Conservation (phyloP, 2,113 vertebrate genomes). For the Clupea harengus region DNA sequence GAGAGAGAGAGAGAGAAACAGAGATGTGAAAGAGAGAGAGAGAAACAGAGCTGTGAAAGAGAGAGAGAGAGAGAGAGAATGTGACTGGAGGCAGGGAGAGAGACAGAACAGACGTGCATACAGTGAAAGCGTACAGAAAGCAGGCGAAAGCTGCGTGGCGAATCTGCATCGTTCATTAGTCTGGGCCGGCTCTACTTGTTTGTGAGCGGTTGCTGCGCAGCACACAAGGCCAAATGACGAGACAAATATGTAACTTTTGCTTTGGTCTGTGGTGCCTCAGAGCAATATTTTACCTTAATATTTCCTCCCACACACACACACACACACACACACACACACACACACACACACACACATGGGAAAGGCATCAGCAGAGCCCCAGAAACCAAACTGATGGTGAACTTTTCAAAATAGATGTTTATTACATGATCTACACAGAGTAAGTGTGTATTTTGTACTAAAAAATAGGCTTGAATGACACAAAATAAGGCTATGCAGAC, state of each 20-base stretch:
- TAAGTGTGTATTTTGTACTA: not conserved
- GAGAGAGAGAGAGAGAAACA: not conserved
- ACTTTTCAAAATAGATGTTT: constrained; percentile 5
- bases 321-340: not conserved
- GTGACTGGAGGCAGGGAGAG: not conserved
- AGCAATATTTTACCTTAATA: not conserved
- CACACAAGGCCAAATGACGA: not conserved
- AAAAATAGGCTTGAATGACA: not conserved
- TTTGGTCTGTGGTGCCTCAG: not conserved
- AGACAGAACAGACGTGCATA: not conserved
- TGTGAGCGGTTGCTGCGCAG: not conserved
- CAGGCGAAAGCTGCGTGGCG: not conserved
- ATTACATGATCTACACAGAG: not conserved
- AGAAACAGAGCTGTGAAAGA: not conserved
- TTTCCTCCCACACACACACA: not conserved
- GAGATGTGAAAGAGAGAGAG: not conserved
- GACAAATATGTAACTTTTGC: not conserved
- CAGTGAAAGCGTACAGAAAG: not conserved
- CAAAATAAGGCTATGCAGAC: constrained; percentile 12
- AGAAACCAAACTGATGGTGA: not conserved
- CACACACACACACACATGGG: not conserved
- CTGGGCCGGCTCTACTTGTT: not conserved
- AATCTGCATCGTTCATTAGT: not conserved
- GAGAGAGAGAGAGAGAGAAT: not conserved
- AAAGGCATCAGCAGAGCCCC: not conserved